phyloP scores from a whole-genome alignment of 2,888 invertebrate species.

The Panorpa germanica region DNA sequence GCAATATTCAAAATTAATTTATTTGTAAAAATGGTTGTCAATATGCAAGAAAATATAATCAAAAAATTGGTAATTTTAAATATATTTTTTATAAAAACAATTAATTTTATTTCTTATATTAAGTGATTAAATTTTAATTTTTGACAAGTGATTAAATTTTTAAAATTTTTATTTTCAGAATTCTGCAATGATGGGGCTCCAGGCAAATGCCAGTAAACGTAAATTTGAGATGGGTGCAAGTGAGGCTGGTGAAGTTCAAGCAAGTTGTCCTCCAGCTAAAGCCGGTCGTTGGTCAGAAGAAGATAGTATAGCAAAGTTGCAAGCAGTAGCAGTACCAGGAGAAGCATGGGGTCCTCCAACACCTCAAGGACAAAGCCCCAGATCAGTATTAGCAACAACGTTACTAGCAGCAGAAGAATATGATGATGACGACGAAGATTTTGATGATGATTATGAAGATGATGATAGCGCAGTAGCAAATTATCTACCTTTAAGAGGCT shows the following conservation, averaged over 20 bases:
- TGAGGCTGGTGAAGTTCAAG: constrained; percentile 26
- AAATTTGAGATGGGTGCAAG: constrained; percentile 33
- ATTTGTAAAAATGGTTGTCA: too few relatives aligned
- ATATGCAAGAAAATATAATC: too few relatives aligned
- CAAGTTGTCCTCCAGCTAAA: constrained; percentile 33
- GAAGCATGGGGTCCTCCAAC: constrained; percentile 31
- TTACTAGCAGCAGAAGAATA: constrained; percentile 22
- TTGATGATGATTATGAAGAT: constrained; percentile 26
- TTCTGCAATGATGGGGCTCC: constrained; percentile 58
- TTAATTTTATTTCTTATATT: too few relatives aligned
- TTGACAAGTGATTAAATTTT: too few relatives aligned
- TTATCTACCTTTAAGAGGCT: constrained; percentile 19
- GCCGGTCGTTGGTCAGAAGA: constrained; percentile 33
- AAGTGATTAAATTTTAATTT: too few relatives aligned
- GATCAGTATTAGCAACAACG: constrained; percentile 27
- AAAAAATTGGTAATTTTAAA: too few relatives aligned
- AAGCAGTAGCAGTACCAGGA: constrained; percentile 48
- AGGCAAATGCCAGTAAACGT: constrained; percentile 51
- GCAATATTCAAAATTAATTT: too few relatives aligned
- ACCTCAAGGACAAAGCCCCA: constrained; percentile 23
- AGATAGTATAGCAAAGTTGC: constrained; percentile 43
- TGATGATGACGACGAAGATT: constrained; percentile 23
- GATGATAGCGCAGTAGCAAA: constrained; percentile 24
- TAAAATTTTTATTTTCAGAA: constrained; percentile 24
- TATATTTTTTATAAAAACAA: too few relatives aligned